A percentile compares a stretch with the other conserved stretches of the same genome.
Conservation (phyloP, 30 jellyfish, hydroid and myxozoan genomes). For the Nemopilema nomurai region DNA sequence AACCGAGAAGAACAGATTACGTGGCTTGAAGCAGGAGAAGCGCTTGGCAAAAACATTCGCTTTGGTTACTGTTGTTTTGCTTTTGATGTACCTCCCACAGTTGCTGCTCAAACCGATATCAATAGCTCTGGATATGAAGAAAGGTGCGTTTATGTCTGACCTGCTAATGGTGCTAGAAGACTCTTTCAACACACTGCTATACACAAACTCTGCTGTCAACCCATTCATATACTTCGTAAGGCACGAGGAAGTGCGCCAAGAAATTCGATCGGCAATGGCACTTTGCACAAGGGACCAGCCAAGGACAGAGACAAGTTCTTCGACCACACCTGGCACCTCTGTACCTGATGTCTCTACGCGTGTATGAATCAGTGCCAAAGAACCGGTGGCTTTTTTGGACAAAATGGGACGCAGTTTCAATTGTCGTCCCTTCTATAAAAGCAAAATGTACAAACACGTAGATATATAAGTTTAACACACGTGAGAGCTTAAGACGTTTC, state of each 20-base stretch:
- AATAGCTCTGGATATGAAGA: neutral
- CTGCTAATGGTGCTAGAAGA: slow-evolving; percentile 21
- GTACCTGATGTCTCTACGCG: neutral
- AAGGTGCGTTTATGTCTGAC: neutral
- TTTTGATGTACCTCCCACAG: slow-evolving; percentile 37
- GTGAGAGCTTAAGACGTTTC: too few relatives aligned
- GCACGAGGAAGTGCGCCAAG: slow-evolving; percentile 22
- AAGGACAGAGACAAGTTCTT: neutral
- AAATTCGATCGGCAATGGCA: neutral
- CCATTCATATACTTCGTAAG: slow-evolving; percentile 31
- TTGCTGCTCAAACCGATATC: slow-evolving; percentile 49
- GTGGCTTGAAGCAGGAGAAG: slow-evolving; percentile 15
- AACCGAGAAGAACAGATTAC: neutral
- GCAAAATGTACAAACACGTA: too few relatives aligned
- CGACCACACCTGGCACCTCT: neutral
- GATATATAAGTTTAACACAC: too few relatives aligned
- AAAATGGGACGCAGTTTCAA: too few relatives aligned
- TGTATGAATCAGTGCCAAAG: too few relatives aligned
- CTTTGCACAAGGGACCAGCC: neutral
- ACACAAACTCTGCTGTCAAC: slow-evolving; percentile 30
- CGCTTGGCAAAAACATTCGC: slow-evolving; percentile 36
- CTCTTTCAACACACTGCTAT: slow-evolving; percentile 35
- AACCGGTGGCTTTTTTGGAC: too few relatives aligned
- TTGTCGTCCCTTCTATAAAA: too few relatives aligned
- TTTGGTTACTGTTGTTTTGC: neutral